Percentiles rank a stretch among this genome's conserved stretches.
These are phyloP conservation scores for Leiothrix lutea DNA, from an alignment of 2,113 vertebrate species.

Conservation along the genomic window DNA sequence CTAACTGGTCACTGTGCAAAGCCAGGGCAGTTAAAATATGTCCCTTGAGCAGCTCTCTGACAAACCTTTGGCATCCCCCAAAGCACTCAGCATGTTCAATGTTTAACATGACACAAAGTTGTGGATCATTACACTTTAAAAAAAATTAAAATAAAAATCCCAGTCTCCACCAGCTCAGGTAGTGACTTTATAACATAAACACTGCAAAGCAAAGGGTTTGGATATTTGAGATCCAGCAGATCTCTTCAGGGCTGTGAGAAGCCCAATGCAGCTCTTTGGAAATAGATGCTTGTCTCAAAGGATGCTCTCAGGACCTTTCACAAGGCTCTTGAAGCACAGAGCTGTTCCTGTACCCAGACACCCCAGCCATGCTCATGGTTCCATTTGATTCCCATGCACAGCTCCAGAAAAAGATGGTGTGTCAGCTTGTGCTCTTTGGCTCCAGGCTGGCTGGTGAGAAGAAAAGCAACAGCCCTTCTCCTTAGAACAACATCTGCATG, in stretches of 20 bases:
- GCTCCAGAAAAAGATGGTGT: not conserved
- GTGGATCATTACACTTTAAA: not conserved
- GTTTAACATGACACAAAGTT: not conserved
- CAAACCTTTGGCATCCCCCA: fast-evolving
- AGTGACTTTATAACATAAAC: not conserved
- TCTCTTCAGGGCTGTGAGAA: not conserved
- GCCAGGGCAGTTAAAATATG: not conserved
- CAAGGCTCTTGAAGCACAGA: not conserved
- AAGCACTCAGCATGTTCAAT: fast-evolving
- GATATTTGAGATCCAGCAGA: not conserved
- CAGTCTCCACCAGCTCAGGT: not conserved
- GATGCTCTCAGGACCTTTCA: not conserved
- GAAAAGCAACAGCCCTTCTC: slow-evolving; percentile 2
- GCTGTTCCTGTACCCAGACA: not conserved
- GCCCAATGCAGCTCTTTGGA: not conserved
- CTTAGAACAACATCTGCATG: slow-evolving; percentile 42
- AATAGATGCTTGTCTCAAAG: not conserved
- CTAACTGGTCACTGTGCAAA: not conserved
- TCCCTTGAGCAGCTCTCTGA: not conserved
- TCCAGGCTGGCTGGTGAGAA: not conserved
- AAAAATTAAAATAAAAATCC: not conserved
- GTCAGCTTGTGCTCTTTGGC: not conserved
- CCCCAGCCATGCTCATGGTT: not conserved
- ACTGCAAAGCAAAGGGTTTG: not conserved
- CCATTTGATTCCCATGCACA: not conserved